Percentiles rank a stretch among this genome's conserved stretches.
Conservation (phyloP, 1,140 invertebrate species). For the Potamilus streckersoni region DNA sequence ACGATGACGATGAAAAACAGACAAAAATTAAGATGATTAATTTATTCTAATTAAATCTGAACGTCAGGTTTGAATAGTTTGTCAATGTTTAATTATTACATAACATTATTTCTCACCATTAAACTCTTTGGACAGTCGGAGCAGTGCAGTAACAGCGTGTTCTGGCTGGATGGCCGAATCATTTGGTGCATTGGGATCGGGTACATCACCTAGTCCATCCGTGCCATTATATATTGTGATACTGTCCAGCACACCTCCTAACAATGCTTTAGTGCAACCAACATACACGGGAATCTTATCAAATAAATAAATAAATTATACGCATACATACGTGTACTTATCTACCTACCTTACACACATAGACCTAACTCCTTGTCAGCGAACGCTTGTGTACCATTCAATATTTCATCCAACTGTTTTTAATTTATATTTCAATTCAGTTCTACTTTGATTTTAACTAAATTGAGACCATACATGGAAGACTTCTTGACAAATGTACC, state of each 20-base stretch:
- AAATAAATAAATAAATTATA: neutral
- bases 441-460: too few species aligned
- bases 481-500: too few species aligned
- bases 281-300: constrained; percentile 76
- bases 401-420: too few species aligned
- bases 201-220: constrained; percentile 77
- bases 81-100: too few species aligned
- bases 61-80: too few species aligned
- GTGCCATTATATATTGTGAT: constrained; percentile 68
- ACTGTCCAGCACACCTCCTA: constrained; percentile 59
- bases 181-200: constrained; percentile 52
- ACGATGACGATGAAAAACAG: too few species aligned
- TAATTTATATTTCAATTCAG: too few species aligned
- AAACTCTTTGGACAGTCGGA: constrained; percentile 38
- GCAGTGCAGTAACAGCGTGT: constrained; percentile 38
- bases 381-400: too few species aligned
- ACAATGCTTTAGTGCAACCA: constrained; percentile 71
- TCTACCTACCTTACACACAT: neutral
- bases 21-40: too few species aligned
- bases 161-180: constrained; percentile 33
- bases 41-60: too few species aligned
- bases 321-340: neutral
- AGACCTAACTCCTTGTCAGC: neutral
- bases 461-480: too few species aligned
- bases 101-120: constrained; percentile 23